Percentiles rank a stretch among this genome's conserved stretches.
Conservation (phyloP, 2,888 invertebrate genomes). For the Sipha maydis region DNA sequence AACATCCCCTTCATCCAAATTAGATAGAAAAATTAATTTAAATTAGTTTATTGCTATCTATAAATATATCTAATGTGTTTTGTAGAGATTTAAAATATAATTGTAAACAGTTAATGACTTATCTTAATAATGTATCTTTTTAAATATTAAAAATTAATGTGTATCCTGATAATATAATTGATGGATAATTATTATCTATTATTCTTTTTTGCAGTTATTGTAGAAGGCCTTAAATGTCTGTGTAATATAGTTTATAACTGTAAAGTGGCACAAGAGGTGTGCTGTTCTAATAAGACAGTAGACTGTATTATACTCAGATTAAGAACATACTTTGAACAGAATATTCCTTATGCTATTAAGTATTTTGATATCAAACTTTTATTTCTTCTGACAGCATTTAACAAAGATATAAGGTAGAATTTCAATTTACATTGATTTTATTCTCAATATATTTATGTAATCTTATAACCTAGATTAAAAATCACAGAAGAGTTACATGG, state of each 20-base stretch:
- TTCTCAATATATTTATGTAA: background rate
- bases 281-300: slow-evolving; percentile 74
- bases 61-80: too few species aligned
- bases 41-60: background rate
- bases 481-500: slow-evolving; percentile 78
- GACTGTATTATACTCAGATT: slow-evolving; percentile 80
- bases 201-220: slow-evolving; percentile 68
- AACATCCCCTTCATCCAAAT: background rate
- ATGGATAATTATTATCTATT: background rate
- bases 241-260: slow-evolving; percentile 90
- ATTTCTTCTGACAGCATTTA: slow-evolving; percentile 88
- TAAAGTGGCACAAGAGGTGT: slow-evolving; percentile 72
- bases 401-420: slow-evolving; percentile 72
- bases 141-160: background rate
- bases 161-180: slow-evolving; percentile 1
- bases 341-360: slow-evolving; percentile 78
- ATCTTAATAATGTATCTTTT: background rate
- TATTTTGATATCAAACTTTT: slow-evolving; percentile 88
- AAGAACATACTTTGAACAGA: slow-evolving; percentile 75
- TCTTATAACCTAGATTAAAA: slow-evolving; percentile 69
- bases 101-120: background rate
- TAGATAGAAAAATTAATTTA: background rate
- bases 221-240: slow-evolving; percentile 87
- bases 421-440: background rate
- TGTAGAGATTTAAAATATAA: background rate